Evolutionary conservation across 2,888 invertebrate species (phyloP), one percentile per base, ranked within the genome.

Genomic region (Oxyscelio sp.): DNA sequence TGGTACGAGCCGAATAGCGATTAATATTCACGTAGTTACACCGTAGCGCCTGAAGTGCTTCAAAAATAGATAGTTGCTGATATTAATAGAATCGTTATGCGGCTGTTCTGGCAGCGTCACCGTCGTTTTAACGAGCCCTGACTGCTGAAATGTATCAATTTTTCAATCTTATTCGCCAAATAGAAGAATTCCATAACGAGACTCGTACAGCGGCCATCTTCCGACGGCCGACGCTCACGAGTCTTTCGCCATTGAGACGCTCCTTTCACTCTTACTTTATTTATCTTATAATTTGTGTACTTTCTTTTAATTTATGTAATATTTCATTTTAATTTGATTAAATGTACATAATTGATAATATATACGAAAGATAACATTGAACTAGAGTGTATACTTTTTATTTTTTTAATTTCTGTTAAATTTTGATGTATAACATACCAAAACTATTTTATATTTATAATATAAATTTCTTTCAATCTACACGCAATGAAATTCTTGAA

Each of bases 161-260:
- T 92, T 93, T 93, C 91, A 91, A 86, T 70, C 65, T 63, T 63
- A 89, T 88, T 86, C 88, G 85, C 87, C 87, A 88, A 89, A 89
- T 84, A 87, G 85, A 86, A 78, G 86, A 85, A 83, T 74, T 86
- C 86, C 85, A 82, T 88, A 88, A 89, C 88, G 88, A 87, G 87
- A 78, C 74, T 74, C 83, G 63, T 61, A 56, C 68, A 80, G 86
- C 79, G 82, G 90, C 90, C 93, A 92, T 93, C 90, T 90, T 92
- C 93, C 93, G 93, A 92, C 93, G 93, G 93, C 92, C 93, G 92
- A 90, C 92, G 92, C 90, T 83, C 73, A 34, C 70, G 71, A 52
- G 38, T 75, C 79, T 71, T 59, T 77, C 88, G 88, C 87, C 88
- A 89, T 89, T 85, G 77, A 80, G 63, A 63, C 86, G 86, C 86